phyloP scores from a whole-genome alignment of 2,888 invertebrate genomes.

The Cephus sareptanus region DNA sequence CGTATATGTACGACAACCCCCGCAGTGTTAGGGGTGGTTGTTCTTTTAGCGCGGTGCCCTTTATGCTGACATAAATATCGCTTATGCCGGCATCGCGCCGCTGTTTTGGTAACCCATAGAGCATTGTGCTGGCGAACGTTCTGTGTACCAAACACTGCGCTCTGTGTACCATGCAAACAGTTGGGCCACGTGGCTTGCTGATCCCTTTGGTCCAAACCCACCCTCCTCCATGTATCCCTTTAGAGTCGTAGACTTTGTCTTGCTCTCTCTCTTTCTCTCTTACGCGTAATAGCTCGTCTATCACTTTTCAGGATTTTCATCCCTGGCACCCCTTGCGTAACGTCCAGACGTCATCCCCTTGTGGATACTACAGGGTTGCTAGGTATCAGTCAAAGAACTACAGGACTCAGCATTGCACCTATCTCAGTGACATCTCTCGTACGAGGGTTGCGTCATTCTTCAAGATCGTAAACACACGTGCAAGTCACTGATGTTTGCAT shows the following conservation, averaged over 20 bases:
- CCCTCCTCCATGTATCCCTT: background rate
- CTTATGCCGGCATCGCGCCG: slow-evolving; percentile 61
- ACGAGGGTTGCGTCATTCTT: slow-evolving; percentile 20
- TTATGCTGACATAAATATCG: slow-evolving; percentile 66
- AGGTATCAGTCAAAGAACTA: background rate
- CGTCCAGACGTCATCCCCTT: background rate
- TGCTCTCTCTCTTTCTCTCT: background rate
- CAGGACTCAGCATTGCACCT: slow-evolving; percentile 3
- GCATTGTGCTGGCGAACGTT: slow-evolving; percentile 57
- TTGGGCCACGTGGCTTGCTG: slow-evolving; percentile 57
- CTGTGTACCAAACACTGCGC: slow-evolving; percentile 59
- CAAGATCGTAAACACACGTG: slow-evolving; percentile 55
- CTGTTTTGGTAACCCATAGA: slow-evolving; percentile 65
- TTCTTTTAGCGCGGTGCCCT: slow-evolving; percentile 60
- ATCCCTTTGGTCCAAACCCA: slow-evolving; percentile 24
- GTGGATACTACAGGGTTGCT: background rate
- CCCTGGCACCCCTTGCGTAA: background rate
- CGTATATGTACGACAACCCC: background rate
- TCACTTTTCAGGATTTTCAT: background rate
- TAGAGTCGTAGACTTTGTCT: slow-evolving; percentile 19
- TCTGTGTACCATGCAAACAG: slow-evolving; percentile 64
- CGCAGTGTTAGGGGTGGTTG: slow-evolving; percentile 41
- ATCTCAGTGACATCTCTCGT: slow-evolving; percentile 38
- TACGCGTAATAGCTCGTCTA: background rate
- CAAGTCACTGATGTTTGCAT: slow-evolving; percentile 46